These are phyloP conservation scores for Apamea anceps DNA, from an alignment of 2,888 invertebrate genomes.

Conservation along the genomic window DNA sequence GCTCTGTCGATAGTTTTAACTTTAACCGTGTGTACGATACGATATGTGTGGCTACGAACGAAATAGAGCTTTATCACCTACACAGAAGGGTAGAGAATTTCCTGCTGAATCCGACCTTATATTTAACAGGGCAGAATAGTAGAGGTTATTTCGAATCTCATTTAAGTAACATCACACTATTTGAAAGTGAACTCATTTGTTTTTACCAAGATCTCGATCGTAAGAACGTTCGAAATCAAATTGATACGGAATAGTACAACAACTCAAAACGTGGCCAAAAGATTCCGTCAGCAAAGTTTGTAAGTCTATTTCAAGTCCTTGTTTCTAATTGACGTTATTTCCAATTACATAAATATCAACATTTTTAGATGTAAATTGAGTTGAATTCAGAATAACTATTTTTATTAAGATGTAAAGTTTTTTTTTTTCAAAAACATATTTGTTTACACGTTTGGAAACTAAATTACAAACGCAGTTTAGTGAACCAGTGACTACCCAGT, in stretches of 20 bases:
- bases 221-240: neutral
- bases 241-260: too few relatives aligned
- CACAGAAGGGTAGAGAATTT: neutral
- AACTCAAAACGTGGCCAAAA: neutral
- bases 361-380: neutral
- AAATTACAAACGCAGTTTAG: neutral
- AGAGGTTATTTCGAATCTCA: neutral
- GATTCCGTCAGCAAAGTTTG: neutral
- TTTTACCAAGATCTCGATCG: neutral
- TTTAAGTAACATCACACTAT: neutral
- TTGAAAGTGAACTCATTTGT: conserved; percentile 7
- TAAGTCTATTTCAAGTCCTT: neutral
- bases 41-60: neutral
- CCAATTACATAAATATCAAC: neutral
- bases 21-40: neutral
- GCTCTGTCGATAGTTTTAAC: neutral
- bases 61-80: neutral
- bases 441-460: neutral
- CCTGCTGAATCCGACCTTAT: neutral
- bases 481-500: neutral
- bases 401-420: neutral
- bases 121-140: neutral
- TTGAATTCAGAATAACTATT: neutral
- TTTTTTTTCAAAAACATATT: neutral
- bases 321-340: neutral